Conservation (phyloP, 1,140 invertebrate genomes). For the Trialeurodes vaporariorum region DNA sequence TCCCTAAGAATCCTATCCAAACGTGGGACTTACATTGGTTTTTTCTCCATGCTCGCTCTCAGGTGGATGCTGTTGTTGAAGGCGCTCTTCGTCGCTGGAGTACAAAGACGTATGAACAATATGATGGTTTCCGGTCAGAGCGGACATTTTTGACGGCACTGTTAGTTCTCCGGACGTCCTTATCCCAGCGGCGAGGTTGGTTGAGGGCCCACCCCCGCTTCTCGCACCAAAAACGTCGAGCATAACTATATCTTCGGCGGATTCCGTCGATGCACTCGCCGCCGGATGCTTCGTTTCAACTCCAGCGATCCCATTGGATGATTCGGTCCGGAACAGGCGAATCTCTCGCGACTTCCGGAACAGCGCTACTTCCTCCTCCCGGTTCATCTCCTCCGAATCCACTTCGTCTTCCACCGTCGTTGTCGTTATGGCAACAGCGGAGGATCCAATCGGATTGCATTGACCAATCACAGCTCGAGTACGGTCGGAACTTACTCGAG, state of each 20-base stretch:
- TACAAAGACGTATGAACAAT: background rate
- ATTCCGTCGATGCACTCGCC: background rate
- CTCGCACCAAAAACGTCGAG: background rate
- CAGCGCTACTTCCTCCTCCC: constrained; percentile 46
- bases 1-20: no score
- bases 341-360: constrained; percentile 44
- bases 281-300: background rate
- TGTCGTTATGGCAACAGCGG: no score
- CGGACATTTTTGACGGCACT: background rate
- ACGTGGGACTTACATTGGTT: no score
- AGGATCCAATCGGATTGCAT: no score
- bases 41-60: no score
- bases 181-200: no score
- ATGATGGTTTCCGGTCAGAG: background rate
- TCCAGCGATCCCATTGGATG: constrained; percentile 4
- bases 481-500: no score
- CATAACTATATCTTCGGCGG: background rate
- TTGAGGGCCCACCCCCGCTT: background rate
- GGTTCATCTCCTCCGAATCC: no score
- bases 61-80: no score
- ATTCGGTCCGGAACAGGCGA: background rate
- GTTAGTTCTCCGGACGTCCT: no score
- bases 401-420: no score
- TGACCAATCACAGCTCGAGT: no score
- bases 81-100: background rate